These are phyloP conservation scores for Amphipyra tragopoginis DNA, from an alignment of 2,888 invertebrate species.

Conservation along the genomic window DNA sequence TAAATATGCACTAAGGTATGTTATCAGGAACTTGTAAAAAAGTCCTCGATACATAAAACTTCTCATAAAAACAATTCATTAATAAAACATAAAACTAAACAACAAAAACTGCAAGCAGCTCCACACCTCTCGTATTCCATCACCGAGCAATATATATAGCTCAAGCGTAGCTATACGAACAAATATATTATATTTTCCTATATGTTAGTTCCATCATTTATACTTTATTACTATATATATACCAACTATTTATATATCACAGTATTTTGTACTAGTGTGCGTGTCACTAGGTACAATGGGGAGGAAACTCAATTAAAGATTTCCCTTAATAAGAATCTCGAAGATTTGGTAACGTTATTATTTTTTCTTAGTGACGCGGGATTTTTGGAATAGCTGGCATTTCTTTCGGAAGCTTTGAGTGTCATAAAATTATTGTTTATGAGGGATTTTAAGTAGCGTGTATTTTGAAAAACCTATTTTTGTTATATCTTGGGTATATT, in stretches of 20 bases:
- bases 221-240: constrained; percentile 88
- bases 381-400: constrained; percentile 22
- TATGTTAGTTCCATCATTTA: constrained; percentile 90
- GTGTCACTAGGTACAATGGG: constrained; percentile 58
- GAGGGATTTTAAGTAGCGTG: no score
- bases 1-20: no score
- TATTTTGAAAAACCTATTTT: no score
- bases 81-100: constrained; percentile 6
- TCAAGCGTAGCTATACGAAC: constrained; percentile 84
- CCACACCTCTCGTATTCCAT: constrained; percentile 68
- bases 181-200: constrained; percentile 90
- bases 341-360: constrained; percentile 56
- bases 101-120: constrained; percentile 55
- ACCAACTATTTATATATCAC: constrained; percentile 82
- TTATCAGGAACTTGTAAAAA: no score
- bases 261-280: constrained; percentile 54
- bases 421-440: no score
- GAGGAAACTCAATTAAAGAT: constrained; percentile 85
- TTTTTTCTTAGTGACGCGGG: constrained; percentile 34
- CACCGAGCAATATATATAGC: constrained; percentile 85
- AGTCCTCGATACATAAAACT: no score
- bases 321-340: constrained; percentile 78
- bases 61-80: neutral
- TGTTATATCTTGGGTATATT: neutral
- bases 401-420: neutral